phyloP scores from a whole-genome alignment of 2,113 vertebrate genomes.

The Setophaga petechia region DNA sequence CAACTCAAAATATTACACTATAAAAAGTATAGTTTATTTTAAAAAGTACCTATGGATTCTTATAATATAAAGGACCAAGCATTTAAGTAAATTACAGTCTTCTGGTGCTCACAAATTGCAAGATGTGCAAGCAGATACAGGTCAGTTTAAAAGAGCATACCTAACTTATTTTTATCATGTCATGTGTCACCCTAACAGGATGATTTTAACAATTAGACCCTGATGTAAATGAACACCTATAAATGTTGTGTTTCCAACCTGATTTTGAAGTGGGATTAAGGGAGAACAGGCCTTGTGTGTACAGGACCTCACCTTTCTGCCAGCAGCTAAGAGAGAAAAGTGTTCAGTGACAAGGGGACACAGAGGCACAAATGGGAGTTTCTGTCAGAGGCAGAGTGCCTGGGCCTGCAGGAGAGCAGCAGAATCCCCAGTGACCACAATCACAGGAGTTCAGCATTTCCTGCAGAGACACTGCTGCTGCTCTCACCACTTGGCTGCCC shows the following conservation, averaged over 20 bases:
- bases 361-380: not conserved
- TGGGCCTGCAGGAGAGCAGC: not conserved
- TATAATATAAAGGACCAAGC: not conserved
- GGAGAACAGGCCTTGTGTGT: not conserved
- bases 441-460: not conserved
- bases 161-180: not conserved
- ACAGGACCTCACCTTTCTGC: not conserved
- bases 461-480: not conserved
- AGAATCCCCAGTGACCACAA: not conserved
- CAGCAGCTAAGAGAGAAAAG: not conserved
- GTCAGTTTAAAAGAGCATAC: not conserved
- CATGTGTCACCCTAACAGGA: not conserved
- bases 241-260: not conserved
- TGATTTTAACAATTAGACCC: not conserved
- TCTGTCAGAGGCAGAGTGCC: not conserved
- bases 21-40: slow-evolving; percentile 13
- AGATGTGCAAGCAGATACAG: not conserved
- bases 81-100: slow-evolving; percentile 9
- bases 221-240: not conserved
- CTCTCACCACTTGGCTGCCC: not conserved
- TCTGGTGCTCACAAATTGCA: slow-evolving; percentile 9
- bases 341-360: not conserved
- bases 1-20: not conserved
- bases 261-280: not conserved
- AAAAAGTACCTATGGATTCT: not conserved